A percentile compares a stretch with the other conserved stretches of the same genome.
phyloP scores from a whole-genome alignment of 2,888 invertebrate species.

The Psylliodes chrysocephalus region DNA sequence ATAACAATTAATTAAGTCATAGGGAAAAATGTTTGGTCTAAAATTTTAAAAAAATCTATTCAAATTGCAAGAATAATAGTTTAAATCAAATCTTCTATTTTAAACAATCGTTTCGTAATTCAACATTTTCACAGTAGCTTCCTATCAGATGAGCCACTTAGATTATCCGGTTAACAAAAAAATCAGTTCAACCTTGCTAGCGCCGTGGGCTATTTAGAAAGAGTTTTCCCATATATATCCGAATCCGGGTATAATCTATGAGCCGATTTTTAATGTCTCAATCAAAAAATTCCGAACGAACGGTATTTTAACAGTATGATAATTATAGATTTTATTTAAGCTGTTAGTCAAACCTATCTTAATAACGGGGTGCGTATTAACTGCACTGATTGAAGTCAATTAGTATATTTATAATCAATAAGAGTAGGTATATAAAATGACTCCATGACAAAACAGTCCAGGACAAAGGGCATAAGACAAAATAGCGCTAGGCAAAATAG shows the following conservation, averaged over 20 bases:
- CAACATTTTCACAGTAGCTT: neutral
- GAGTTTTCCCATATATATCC: neutral
- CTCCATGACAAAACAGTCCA: too few relatives aligned
- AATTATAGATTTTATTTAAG: conserved; percentile 33
- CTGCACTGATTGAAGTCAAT: too few relatives aligned
- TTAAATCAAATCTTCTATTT: too few relatives aligned
- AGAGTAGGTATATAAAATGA: neutral
- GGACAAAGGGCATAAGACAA: neutral
- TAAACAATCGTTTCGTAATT: conserved; percentile 15
- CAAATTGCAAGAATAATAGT: too few relatives aligned
- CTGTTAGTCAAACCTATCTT: conserved; percentile 5
- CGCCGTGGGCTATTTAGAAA: conserved; percentile 36
- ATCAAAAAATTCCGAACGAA: conserved; percentile 34
- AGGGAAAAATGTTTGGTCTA: too few relatives aligned
- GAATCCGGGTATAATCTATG: conserved; percentile 3
- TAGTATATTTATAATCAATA: too few relatives aligned
- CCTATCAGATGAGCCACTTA: neutral
- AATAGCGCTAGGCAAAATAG: neutral
- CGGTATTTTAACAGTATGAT: conserved; percentile 27
- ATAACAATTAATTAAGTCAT: too few relatives aligned
- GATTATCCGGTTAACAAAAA: neutral
- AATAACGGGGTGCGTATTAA: neutral
- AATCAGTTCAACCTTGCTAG: conserved; percentile 2
- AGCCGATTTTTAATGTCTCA: conserved; percentile 26
- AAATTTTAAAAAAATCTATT: too few relatives aligned